Evolutionary conservation across 2,888 invertebrate genomes (phyloP).

Genomic region (Hofmannophila pseudospretella): DNA sequence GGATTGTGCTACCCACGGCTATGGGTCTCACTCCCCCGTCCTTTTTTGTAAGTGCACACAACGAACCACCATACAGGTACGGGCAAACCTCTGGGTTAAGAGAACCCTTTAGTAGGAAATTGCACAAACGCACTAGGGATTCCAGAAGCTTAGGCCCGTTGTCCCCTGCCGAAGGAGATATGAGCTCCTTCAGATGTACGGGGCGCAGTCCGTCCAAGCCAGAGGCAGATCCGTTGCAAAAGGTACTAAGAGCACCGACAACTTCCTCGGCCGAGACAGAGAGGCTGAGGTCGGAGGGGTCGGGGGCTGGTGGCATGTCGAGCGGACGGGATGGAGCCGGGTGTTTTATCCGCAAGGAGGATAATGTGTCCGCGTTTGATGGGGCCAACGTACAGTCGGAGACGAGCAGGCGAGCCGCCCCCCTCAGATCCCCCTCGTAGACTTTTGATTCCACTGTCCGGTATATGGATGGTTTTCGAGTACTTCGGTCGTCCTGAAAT

Average conservation of each 20-base stretch:
- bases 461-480: no score
- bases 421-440: neutral
- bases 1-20: no score
- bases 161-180: neutral
- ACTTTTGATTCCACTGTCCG: no score
- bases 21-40: no score
- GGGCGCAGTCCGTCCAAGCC: no score
- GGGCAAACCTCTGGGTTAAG: neutral
- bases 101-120: neutral
- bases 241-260: no score
- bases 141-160: neutral
- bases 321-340: neutral
- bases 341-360: neutral
- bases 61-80: no score
- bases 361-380: neutral
- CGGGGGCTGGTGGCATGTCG: neutral
- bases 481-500: no score
- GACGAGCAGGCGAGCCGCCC: constrained; percentile 1
- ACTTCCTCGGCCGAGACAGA: no score
- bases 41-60: no score
- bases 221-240: no score
- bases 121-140: neutral
- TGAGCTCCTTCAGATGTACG: neutral
- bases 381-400: neutral
- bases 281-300: no score